phyloP scores from a whole-genome alignment of 2,113 vertebrate genomes.

The Oryctolagus cuniculus region DNA sequence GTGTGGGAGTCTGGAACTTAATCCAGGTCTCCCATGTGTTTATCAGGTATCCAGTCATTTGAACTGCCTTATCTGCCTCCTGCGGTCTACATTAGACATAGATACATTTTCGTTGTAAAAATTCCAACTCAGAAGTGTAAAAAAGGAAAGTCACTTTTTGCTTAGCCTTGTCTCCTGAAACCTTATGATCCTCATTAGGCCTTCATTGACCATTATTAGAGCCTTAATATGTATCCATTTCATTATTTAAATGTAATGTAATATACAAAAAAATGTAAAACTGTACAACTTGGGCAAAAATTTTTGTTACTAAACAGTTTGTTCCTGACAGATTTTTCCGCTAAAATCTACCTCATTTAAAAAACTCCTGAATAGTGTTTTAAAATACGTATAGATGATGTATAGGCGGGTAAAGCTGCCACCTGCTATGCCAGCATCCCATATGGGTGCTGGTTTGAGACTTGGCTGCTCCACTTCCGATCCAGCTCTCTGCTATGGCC shows the following conservation, averaged over 20 bases:
- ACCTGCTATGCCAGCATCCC: no score
- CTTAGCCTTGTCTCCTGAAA: not conserved
- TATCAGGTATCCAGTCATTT: no score
- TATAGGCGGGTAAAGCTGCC: no score
- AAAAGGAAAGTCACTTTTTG: not conserved
- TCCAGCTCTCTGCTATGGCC: no score
- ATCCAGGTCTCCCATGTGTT: no score
- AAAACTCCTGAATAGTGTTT: conserved; percentile 28
- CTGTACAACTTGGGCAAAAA: not conserved
- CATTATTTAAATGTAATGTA: conserved; percentile 37
- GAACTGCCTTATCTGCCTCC: no score
- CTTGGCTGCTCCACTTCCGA: no score
- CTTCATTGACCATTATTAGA: not conserved
- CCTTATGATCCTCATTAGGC: not conserved
- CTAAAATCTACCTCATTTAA: conserved; percentile 31
- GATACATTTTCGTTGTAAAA: conserved; percentile 30
- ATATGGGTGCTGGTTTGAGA: no score
- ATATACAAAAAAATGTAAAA: not conserved
- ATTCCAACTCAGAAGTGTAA: not conserved
- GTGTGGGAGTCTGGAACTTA: no score
- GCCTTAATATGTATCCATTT: not conserved
- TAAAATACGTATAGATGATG: not conserved
- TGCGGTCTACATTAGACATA: not conserved
- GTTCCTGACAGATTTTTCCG: not conserved
- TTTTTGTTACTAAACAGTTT: conserved; percentile 40